phyloP scores from a whole-genome alignment of 2,797 vertebrate genomes.

The Anguilla anguilla region DNA sequence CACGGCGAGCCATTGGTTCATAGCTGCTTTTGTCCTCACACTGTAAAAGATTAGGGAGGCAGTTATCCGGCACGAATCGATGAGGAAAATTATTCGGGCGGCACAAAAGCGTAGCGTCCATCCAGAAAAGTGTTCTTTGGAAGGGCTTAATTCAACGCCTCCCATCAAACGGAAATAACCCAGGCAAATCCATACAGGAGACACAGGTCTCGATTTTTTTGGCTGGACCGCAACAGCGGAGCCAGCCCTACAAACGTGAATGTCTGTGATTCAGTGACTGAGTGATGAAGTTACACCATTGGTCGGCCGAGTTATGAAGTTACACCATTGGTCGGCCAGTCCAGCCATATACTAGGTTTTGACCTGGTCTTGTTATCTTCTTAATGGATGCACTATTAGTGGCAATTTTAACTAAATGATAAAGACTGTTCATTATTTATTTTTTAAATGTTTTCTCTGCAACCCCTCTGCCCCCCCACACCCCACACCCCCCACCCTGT shows the following conservation, averaged over 20 bases:
- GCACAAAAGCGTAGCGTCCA: not conserved
- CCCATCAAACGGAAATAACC: not conserved
- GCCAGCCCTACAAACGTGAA: too few relatives aligned
- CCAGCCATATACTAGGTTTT: too few relatives aligned
- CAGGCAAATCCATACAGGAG: not conserved
- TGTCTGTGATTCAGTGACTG: too few relatives aligned
- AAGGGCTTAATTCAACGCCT: not conserved
- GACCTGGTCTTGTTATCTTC: not conserved
- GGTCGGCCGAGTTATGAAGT: too few relatives aligned
- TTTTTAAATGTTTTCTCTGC: not conserved
- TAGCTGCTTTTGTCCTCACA: constrained; percentile 47
- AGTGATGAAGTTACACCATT: too few relatives aligned
- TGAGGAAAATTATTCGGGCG: not conserved
- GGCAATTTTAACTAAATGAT: not conserved
- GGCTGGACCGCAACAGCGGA: too few relatives aligned
- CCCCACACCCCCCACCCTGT: too few relatives aligned
- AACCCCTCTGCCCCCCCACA: too few relatives aligned
- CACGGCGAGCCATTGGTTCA: constrained; percentile 47
- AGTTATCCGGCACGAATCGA: not conserved
- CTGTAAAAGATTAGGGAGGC: constrained; percentile 36
- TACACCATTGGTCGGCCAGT: too few relatives aligned
- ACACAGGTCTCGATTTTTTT: not conserved
- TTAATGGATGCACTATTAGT: not conserved
- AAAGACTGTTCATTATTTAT: not conserved
- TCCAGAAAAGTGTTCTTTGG: not conserved